Evolutionary conservation across 2,113 vertebrate genomes (phyloP), one percentile per base, ranked within the genome.

Genomic region (Arizona elegans): DNA sequence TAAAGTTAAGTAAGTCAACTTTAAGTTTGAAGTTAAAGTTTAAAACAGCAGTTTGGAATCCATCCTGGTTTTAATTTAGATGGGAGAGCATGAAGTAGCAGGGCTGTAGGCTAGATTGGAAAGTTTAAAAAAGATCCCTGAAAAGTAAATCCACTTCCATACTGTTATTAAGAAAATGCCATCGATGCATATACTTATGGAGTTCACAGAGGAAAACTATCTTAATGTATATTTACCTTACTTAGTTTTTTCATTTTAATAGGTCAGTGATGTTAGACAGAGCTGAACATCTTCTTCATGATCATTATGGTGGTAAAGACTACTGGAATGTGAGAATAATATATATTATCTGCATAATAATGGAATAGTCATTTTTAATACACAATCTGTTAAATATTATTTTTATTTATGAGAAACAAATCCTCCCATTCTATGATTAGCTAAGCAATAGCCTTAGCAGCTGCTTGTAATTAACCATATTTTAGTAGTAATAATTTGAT

Each of bases 241-340:
- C n/a, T 70, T 81, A 8, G 12, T 86, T 91, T 91, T 96, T 29
- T 93, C 8, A 90, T 95, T 95, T 92, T 91, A 92, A 86, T 89
- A 99, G 98, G 97, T 99, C 98, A 62, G 98, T 99, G 95, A 99
- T 99, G 99, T 94, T 99, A 89, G 99, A 99, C 97, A 97, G 99
- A 97, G 99, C 99, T 11, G 99, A 99, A 96, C 99, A 99, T 62
- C 98, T 99, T 52, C 99, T 99, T 17, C 99, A 99, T 59, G 99
- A 99, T 96, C 98, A 99, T 95, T 99, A 99, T 11, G 98, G 99
- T 90, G 99, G 99, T 43, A 99, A 98, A 95, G 98, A 99, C 95
- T 99, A 99, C 96, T 99, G 99, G 99, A 98, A 99, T 94, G 99
- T 99, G 97, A 99, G 99, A 99, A 96, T 93, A 89, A 52, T 92